Evolutionary conservation across 2,888 invertebrate genomes (phyloP), one percentile per base, ranked within the genome.

Genomic region (Ctena decussata): DNA sequence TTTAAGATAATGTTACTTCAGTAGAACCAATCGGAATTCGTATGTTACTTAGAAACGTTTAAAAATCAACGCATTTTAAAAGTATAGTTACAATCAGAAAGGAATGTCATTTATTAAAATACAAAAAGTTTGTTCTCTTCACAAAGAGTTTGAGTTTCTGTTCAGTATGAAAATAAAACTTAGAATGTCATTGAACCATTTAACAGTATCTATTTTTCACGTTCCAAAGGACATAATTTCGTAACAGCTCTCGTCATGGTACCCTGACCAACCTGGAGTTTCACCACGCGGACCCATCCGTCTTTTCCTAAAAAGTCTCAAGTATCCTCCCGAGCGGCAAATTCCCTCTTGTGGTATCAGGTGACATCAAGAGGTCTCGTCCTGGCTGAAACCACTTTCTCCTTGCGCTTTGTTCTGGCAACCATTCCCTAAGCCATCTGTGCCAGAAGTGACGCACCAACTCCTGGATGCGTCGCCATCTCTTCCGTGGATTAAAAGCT

Each of bases 281-380:
- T 72, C 35, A 39, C 65, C n/a, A 60, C 21, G 5, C 73, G 30
- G 37, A 73, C 73, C 49, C 77, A 57, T 44, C 65, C 72, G 37
- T 81, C 78, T 69, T 75, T 74, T 24, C 81, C 15, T 72, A 53
- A 37, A 53, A 73, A 15, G 78, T 74, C 41, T 73, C 41, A 21
- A 69, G 30, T 6, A 85, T 32, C 57, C 85, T 70, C 27, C 85
- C 85, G 0, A 82, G 37, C 15, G 79, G 76, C 79, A 82, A 85
- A 27, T 79, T 74, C 30, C 76, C 76, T 15, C 82, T 46, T 0
- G 85, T 76, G n/a, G 76, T 41, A 60, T 75, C 57, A 3, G 71
- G 39, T 49, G 76, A 57, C 6, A 83, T 53, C 15, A 78, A 79
- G 21, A 86, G 44, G 32, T 86, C 71, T 30, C 35, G 21, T 37